These are phyloP conservation scores for Alentia gelatinosa DNA, from an alignment of 2,888 invertebrate species.

Conservation along the genomic window DNA sequence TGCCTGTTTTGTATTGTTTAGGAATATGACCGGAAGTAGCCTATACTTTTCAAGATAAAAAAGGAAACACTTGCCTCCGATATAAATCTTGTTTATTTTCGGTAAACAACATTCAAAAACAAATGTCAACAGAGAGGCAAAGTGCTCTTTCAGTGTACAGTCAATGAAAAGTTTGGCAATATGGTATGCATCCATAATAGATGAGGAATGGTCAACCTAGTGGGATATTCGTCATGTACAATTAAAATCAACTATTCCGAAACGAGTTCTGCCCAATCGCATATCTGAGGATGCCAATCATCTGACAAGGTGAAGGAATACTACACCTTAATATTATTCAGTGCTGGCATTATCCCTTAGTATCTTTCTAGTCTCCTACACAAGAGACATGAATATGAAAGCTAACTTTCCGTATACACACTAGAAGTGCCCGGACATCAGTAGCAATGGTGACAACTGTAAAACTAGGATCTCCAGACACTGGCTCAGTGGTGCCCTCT, in stretches of 20 bases:
- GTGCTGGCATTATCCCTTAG: too few relatives aligned
- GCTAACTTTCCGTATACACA: too few relatives aligned
- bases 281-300: neutral
- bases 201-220: neutral
- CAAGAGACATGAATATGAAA: too few relatives aligned
- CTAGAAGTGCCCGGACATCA: too few relatives aligned
- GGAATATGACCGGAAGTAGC: too few relatives aligned
- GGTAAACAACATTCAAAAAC: slow-evolving; percentile 2
- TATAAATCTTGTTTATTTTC: neutral
- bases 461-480: too few relatives aligned
- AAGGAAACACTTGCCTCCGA: too few relatives aligned
- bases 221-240: neutral
- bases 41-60: too few relatives aligned
- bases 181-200: neutral
- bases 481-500: too few relatives aligned
- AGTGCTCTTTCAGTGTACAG: neutral
- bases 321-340: neutral
- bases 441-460: too few relatives aligned
- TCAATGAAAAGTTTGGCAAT: neutral
- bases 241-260: neutral
- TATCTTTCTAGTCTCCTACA: too few relatives aligned
- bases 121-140: neutral
- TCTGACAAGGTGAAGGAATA: neutral
- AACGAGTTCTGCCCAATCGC: neutral
- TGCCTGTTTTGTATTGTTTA: too few relatives aligned